Base-by-base conservation (phyloP, 2,888 invertebrate species). In the Polietes domitor region DNA sequence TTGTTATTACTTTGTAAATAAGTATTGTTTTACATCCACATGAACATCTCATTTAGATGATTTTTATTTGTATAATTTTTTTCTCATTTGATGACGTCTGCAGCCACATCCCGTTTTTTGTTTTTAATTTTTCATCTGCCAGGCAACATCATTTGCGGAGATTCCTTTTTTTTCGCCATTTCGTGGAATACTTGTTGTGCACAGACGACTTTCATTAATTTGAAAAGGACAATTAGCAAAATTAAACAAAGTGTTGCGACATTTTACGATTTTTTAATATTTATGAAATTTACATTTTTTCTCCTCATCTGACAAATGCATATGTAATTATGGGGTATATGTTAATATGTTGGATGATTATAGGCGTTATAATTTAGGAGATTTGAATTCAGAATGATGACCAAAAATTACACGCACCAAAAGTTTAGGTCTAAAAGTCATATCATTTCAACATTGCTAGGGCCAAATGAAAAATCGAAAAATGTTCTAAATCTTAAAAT, bases 1-100 rank as follows among this genome's bases (percentile, higher is more conserved):
- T 41, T 12, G 2, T 41, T 41, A 61, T 28, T 61, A 58, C 55
- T 19, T 12, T 61, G 19, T 12, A 28, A 61, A 61, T 61, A 61
- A 61, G 32, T 63, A 17, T 63, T 28, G 17, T 32, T 63, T 63
- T 63, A 63, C n/a, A 63, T 32, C 32, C 63, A 63, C 7, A 17
- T 21, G 53, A 53, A 53, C 7, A 53, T 63, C 58, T 61, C 58
- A 61, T 61, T 61, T 26, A 61, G 28, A 61, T 28, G 28, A 28
- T 28, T 61, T 55, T 61, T 61, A 24, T 32, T 63, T 26, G 15
- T 24, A 24, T 26, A 24, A 58, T 26, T 58, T 58, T 15, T 58
- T 15, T 26, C 15, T 12, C 47, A 58, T 24, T 58, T 58, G 24
- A 15, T 15, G 58, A 4, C n/a, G 47, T 2, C 47, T 47, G 47